phyloP scores from a whole-genome alignment of 2,888 invertebrate genomes.

The Apocheima hispidaria region DNA sequence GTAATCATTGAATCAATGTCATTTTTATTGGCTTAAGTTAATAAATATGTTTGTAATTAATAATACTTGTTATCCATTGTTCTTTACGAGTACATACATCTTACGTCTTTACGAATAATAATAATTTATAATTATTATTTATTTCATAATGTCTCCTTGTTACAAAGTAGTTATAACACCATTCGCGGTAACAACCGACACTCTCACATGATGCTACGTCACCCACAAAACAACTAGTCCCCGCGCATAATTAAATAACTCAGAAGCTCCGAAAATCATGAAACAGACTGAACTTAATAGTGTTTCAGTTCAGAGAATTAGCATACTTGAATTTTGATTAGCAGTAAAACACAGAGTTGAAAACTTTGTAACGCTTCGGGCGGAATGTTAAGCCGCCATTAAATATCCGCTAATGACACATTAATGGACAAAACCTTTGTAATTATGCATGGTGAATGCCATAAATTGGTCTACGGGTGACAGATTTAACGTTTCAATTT shows the following conservation, averaged over 20 bases:
- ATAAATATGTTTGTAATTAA: not conserved
- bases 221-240: constrained; percentile 28
- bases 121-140: too few relatives aligned
- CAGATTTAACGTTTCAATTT: constrained; percentile 51
- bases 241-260: constrained; percentile 43
- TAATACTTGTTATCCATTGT: too few relatives aligned
- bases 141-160: too few relatives aligned
- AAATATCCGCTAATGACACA: constrained; percentile 61
- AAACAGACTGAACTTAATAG: constrained; percentile 60
- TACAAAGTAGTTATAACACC: not conserved
- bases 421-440: constrained; percentile 76
- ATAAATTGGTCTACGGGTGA: constrained; percentile 56
- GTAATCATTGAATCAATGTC: too few relatives aligned
- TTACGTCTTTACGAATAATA: too few relatives aligned
- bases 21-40: not conserved
- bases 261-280: constrained; percentile 40
- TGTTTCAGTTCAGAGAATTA: constrained; percentile 68
- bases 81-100: too few relatives aligned
- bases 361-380: constrained; percentile 47
- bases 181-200: not conserved
- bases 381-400: constrained; percentile 63
- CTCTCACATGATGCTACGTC: constrained; percentile 20
- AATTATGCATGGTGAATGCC: constrained; percentile 63
- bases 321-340: constrained; percentile 82
- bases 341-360: constrained; percentile 72